Base-by-base conservation (phyloP, 2,888 invertebrate species). In the Apamea monoglypha region DNA sequence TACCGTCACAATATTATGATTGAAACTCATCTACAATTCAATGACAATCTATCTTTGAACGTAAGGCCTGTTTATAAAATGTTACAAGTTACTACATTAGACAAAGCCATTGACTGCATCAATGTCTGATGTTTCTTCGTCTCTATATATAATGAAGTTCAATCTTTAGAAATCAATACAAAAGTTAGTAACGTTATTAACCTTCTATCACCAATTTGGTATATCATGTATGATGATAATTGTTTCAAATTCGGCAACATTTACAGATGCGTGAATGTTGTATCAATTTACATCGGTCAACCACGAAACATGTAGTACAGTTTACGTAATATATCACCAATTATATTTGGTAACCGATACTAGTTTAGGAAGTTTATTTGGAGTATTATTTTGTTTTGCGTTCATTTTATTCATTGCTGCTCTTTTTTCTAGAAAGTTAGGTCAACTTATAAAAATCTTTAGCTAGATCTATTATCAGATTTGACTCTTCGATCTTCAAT, bases 21-120 rank as follows among this genome's bases (percentile, higher is more conserved):
- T 86, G 80, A 83, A 86, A 74, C 76, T 87, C 86, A 91, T 91
- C 88, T 91, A 87, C 91, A 92, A 91, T 89, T 91, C 91, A 92
- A 92, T 87, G 77, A 81, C 67, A 47, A 75, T 84, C 59, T 84
- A 61, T 81, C 86, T 84, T 87, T 70, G 63, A n/a, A 66, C 59
- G 80, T 85, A 89, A 64, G 82, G 78, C 40, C n/a, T 79, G 70
- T 85, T 76, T 73, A 84, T 79, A 81, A 36, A 18, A 56, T 36
- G 18, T n/a, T 71, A 53, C 36, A 70, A 59, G 40, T 67, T 68
- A 50, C 25, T 63, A 36, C 16, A 29, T 40, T 70, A 44, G 44
- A 63, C 50, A 32, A 59, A 64, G 25, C n/a, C 4, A 29, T 63
- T 64, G 18, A 18, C 32, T 64, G 1, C 40, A 53, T 56, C 32